Percentiles rank a stretch among this genome's conserved stretches.
Conservation (phyloP, 2,888 invertebrate genomes). For the Pterostichus niger region DNA sequence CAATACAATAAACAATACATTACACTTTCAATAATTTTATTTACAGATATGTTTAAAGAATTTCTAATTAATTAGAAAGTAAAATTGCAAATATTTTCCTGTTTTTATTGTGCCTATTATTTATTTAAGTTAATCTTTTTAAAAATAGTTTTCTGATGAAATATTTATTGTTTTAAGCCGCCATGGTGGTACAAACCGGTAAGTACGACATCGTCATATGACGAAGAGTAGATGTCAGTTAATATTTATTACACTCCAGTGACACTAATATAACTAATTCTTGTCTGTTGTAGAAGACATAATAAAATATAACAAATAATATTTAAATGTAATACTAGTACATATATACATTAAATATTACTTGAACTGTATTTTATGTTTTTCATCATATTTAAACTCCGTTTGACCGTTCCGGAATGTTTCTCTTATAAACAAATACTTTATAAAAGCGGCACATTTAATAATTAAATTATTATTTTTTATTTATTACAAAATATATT, state of each 20-base stretch:
- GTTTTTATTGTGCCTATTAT: neutral
- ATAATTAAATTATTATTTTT: neutral
- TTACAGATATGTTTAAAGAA: too few relatives aligned
- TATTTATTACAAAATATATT: neutral
- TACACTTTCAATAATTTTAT: too few relatives aligned
- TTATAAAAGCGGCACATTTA: neutral
- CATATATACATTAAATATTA: slow-evolving; percentile 58
- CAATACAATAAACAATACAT: too few relatives aligned
- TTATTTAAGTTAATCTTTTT: slow-evolving; percentile 22
- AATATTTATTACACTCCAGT: slow-evolving; percentile 35
- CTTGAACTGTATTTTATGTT: slow-evolving; percentile 32
- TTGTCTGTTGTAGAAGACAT: slow-evolving; percentile 56
- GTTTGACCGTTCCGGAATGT: neutral
- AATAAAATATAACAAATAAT: slow-evolving; percentile 51
- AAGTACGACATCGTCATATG: slow-evolving; percentile 79
- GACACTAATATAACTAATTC: slow-evolving; percentile 33
- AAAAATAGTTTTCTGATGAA: slow-evolving; percentile 16
- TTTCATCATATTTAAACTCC: slow-evolving; percentile 39
- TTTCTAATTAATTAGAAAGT: too few relatives aligned
- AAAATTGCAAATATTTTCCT: too few relatives aligned
- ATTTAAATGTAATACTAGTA: slow-evolving; percentile 59
- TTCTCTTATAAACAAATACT: neutral
- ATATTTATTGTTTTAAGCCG: slow-evolving; percentile 80
- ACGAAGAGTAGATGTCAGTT: slow-evolving; percentile 31
- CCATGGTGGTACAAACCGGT: slow-evolving; percentile 96